These are phyloP conservation scores for Fundulus diaphanus DNA, from an alignment of 2,797 vertebrate genomes.

Conservation along the genomic window DNA sequence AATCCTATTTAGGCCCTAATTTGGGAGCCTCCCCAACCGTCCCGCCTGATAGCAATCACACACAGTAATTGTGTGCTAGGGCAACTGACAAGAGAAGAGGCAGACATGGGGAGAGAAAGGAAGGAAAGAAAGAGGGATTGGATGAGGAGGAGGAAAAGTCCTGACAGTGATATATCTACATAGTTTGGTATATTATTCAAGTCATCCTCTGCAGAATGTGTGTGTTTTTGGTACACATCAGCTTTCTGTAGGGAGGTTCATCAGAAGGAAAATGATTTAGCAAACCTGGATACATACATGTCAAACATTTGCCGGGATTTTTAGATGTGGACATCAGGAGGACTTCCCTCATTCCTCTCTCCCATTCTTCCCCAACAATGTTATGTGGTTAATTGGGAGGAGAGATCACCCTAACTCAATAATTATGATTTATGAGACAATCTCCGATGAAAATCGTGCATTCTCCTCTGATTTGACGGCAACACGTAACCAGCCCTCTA, in stretches of 20 bases:
- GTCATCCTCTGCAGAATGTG: conserved; percentile 70
- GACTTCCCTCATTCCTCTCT: conserved; percentile 31
- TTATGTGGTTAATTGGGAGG: conserved; percentile 86
- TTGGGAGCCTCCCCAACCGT: conserved; percentile 96
- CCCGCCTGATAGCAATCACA: conserved; percentile 99
- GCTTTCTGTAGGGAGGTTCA: conserved; percentile 52
- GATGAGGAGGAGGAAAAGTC: conserved; percentile 53
- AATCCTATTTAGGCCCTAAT: conserved; percentile 99
- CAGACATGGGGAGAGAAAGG: conserved; percentile 63
- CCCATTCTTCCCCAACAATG: conserved; percentile 74
- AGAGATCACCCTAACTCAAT: conserved; percentile 87
- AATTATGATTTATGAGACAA: conserved; percentile 91
- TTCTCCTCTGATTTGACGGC: conserved; percentile 78
- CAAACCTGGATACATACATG: conserved; percentile 16
- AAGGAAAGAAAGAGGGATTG: conserved; percentile 86
- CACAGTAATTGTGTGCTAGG: conserved; percentile 98
- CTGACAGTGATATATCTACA: conserved; percentile 80
- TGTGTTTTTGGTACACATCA: conserved; percentile 46
- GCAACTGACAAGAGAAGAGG: conserved; percentile 89
- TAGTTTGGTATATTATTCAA: conserved; percentile 77
- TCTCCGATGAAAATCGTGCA: conserved; percentile 77
- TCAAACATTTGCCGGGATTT: conserved; percentile 38
- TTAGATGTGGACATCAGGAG: conserved; percentile 39
- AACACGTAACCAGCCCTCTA: conserved; percentile 72
- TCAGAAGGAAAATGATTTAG: conserved; percentile 33